These are phyloP conservation scores for Psammodynastes pulverulentus DNA, from an alignment of 2,113 vertebrate genomes.

Conservation along the genomic window DNA sequence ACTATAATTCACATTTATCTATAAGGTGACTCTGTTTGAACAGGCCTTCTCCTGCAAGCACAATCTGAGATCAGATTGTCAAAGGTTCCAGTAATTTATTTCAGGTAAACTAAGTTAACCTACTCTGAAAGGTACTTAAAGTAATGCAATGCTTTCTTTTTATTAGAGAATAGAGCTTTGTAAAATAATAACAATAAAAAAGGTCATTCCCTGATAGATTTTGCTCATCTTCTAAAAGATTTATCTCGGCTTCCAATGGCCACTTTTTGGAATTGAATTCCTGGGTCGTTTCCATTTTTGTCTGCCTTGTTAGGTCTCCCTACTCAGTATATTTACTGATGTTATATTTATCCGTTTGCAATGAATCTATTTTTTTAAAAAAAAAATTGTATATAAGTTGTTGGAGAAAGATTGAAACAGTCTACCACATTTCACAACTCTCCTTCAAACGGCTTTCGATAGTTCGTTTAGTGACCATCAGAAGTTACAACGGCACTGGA, in stretches of 20 bases:
- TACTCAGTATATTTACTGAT: neutral
- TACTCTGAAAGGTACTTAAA: neutral
- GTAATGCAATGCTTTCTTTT: neutral
- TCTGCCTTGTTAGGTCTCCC: neutral
- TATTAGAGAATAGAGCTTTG: neutral
- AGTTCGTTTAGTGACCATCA: too few relatives aligned
- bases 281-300: neutral
- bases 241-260: neutral
- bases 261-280: neutral
- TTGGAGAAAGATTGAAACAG: neutral
- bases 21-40: neutral
- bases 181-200: neutral
- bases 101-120: neutral
- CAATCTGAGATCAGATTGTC: neutral
- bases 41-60: neutral
- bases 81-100: neutral
- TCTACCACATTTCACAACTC: neutral
- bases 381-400: neutral
- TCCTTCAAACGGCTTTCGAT: neutral
- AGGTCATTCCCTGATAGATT: neutral
- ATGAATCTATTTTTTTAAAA: neutral
- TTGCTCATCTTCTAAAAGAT: neutral
- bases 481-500: too few relatives aligned
- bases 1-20: neutral
- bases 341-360: neutral